Conservation (phyloP, 2,797 vertebrate genomes). For the Amphiprion clarkii region DNA sequence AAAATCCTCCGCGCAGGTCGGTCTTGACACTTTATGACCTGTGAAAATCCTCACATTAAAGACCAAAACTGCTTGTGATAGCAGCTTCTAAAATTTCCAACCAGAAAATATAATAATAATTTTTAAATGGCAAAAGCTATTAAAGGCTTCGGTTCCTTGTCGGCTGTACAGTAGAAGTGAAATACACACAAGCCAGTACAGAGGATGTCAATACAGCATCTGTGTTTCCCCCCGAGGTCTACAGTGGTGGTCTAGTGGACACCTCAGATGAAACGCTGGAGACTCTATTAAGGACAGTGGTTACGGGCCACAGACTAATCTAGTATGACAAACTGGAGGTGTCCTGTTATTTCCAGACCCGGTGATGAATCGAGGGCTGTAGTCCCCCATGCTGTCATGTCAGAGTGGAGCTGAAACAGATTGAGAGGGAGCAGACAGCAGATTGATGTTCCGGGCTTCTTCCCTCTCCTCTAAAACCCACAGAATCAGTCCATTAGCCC, state of each 20-base stretch:
- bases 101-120: background rate
- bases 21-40: constrained; percentile 45
- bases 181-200: constrained; percentile 34
- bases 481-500: constrained; percentile 80
- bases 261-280: constrained; percentile 79
- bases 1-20: constrained; percentile 22
- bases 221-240: constrained; percentile 71
- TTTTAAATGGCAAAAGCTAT: background rate
- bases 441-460: constrained; percentile 80
- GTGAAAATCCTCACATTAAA: constrained; percentile 27
- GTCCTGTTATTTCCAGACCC: constrained; percentile 86
- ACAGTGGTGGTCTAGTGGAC: constrained; percentile 81
- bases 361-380: constrained; percentile 85
- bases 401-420: constrained; percentile 85
- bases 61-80: constrained; percentile 7
- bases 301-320: constrained; percentile 88
- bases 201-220: constrained; percentile 57
- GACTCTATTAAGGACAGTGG: constrained; percentile 87
- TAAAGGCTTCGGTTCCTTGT: constrained; percentile 5
- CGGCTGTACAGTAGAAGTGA: constrained; percentile 14
- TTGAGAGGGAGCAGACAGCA: constrained; percentile 82
- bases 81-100: constrained; percentile 17
- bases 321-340: constrained; percentile 88
- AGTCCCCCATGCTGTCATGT: constrained; percentile 85
- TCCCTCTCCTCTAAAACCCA: constrained; percentile 78